Percentiles rank a stretch among this genome's conserved stretches.
These are phyloP conservation scores for Microctenopoma stevenorrisi DNA, from an alignment of 2,797 vertebrate genomes.

Conservation along the genomic window DNA sequence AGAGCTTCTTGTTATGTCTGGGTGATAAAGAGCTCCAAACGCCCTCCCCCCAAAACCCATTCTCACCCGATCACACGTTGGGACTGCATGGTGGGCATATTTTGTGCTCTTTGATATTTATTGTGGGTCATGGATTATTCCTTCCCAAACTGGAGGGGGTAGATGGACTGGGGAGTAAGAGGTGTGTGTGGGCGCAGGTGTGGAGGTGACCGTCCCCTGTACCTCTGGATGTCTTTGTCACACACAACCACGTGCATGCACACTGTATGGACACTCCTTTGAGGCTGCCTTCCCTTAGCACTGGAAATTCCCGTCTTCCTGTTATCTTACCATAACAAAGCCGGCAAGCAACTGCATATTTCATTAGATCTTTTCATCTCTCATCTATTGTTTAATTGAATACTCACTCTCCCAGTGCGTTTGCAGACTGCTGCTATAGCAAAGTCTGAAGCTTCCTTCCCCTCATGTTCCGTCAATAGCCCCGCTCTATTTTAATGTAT, in stretches of 20 bases:
- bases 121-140: conserved; percentile 34
- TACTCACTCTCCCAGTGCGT: conserved; percentile 6
- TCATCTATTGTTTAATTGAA: conserved; percentile 59
- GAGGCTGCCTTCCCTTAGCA: conserved; percentile 31
- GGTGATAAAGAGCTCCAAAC: conserved; percentile 59
- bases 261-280: conserved; percentile 16
- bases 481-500: conserved; percentile 59
- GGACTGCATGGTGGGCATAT: conserved; percentile 47
- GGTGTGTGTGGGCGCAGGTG: conserved; percentile 15
- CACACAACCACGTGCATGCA: neutral
- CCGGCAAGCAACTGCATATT: conserved; percentile 60
- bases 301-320: conserved; percentile 41
- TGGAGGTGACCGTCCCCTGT: conserved; percentile 11
- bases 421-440: conserved; percentile 15
- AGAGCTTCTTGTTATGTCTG: conserved; percentile 72
- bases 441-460: conserved; percentile 52
- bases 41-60: conserved; percentile 45
- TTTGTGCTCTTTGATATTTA: conserved; percentile 65
- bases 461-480: conserved; percentile 36
- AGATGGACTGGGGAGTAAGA: conserved; percentile 11
- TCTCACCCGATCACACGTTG: conserved; percentile 27
- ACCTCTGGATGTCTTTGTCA: conserved; percentile 25
- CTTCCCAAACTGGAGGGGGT: conserved; percentile 29
- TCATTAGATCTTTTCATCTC: conserved; percentile 56
- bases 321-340: conserved; percentile 53